Evolutionary conservation across 2,888 invertebrate species (phyloP).

Genomic region (Caradrina clavipalpis): DNA sequence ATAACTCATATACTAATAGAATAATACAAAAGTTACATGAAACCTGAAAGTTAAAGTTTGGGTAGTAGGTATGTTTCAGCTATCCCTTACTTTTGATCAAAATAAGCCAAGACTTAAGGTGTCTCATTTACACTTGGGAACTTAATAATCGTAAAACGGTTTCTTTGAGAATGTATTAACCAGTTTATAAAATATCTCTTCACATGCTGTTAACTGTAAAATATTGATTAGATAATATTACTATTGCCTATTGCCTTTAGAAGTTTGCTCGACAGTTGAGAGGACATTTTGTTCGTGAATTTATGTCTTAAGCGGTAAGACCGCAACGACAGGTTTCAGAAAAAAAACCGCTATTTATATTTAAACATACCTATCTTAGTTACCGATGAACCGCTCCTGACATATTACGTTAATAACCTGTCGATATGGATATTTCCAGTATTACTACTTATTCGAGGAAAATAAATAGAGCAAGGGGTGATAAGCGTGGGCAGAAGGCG

Average conservation of each 20-base stretch:
- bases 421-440: conserved; percentile 76
- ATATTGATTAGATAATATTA: no score
- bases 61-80: neutral
- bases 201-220: no score
- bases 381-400: conserved; percentile 28
- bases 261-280: no score
- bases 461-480: conserved; percentile 83
- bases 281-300: neutral
- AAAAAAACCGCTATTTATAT: conserved; percentile 1
- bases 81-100: neutral
- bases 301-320: no score
- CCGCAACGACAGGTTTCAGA: neutral
- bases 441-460: conserved; percentile 78
- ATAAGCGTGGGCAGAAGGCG: conserved; percentile 81
- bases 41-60: neutral
- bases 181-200: no score
- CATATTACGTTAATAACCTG: conserved; percentile 58
- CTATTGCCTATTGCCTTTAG: no score
- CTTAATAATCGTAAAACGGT: neutral
- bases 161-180: neutral
- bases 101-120: conserved; percentile 1
- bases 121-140: neutral
- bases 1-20: no score
- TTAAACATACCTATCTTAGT: conserved; percentile 30
- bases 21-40: neutral